phyloP scores from a whole-genome alignment of 2,888 invertebrate species.

The Tinea trinotella region DNA sequence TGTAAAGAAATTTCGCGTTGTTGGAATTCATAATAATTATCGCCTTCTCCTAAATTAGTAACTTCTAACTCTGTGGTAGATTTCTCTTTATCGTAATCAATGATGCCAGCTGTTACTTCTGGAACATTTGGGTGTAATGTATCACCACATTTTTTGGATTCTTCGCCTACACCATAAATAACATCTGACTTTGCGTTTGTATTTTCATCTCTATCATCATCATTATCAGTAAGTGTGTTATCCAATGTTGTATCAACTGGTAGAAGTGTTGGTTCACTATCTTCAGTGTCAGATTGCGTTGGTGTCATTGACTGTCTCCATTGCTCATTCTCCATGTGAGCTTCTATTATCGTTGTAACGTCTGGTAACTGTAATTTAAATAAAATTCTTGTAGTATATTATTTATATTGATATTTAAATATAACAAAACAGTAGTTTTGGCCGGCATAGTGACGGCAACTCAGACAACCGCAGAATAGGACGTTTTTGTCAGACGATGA shows the following conservation, averaged over 20 bases:
- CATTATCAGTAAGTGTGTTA: constrained; percentile 48
- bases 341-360: constrained; percentile 52
- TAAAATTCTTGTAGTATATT: no score
- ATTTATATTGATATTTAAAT: no score
- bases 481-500: no score
- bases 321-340: constrained; percentile 48
- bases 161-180: constrained; percentile 23
- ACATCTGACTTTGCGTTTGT: no score
- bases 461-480: no score
- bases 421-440: no score
- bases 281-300: constrained; percentile 31
- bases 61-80: constrained; percentile 45
- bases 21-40: no score
- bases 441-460: no score
- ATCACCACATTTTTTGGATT: constrained; percentile 20
- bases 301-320: constrained; percentile 30
- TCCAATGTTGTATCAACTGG: constrained; percentile 42
- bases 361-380: constrained; percentile 43
- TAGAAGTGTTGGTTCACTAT: constrained; percentile 42
- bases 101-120: no score
- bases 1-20: no score
- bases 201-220: constrained; percentile 19
- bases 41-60: no score
- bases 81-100: constrained; percentile 28
- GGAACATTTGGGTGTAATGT: no score